phyloP scores from a whole-genome alignment of 2,113 vertebrate species.

The Chlorocebus sabaeus region DNA sequence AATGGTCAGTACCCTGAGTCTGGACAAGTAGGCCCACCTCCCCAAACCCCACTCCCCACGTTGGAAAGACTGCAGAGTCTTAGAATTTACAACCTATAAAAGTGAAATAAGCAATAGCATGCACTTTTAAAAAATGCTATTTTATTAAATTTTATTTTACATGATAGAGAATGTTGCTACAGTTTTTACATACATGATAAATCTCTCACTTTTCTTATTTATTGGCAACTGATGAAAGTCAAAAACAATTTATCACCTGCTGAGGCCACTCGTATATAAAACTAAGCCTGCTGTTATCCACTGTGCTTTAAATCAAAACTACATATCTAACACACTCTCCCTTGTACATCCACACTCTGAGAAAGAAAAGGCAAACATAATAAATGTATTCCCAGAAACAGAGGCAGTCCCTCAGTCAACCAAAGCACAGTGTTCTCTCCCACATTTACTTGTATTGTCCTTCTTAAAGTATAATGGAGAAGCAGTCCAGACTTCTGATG shows the following conservation, averaged over 20 bases:
- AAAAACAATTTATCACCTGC: slow-evolving; percentile 63
- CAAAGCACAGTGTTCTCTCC: neutral
- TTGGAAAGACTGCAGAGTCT: neutral
- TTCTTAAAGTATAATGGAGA: neutral
- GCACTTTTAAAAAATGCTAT: neutral
- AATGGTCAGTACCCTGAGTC: neutral
- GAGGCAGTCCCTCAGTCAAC: neutral
- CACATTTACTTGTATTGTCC: neutral
- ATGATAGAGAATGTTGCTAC: slow-evolving; percentile 58
- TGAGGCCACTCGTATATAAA: slow-evolving; percentile 61
- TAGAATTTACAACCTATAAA: neutral
- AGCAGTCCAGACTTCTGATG: neutral
- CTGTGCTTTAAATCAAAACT: slow-evolving; percentile 66
- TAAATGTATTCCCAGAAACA: slow-evolving; percentile 26
- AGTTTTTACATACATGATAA: slow-evolving; percentile 45
- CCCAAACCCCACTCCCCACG: neutral
- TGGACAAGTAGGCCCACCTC: neutral
- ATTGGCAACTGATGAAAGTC: slow-evolving; percentile 69
- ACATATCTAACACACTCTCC: neutral
- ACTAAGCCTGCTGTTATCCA: slow-evolving; percentile 13
- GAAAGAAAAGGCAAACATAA: slow-evolving; percentile 45
- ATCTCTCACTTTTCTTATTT: slow-evolving; percentile 63
- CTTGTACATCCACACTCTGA: neutral
- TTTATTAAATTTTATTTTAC: slow-evolving; percentile 68
- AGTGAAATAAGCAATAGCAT: neutral